phyloP scores from a whole-genome alignment of 1,140 invertebrate genomes.

The Polypedilum vanderplanki region DNA sequence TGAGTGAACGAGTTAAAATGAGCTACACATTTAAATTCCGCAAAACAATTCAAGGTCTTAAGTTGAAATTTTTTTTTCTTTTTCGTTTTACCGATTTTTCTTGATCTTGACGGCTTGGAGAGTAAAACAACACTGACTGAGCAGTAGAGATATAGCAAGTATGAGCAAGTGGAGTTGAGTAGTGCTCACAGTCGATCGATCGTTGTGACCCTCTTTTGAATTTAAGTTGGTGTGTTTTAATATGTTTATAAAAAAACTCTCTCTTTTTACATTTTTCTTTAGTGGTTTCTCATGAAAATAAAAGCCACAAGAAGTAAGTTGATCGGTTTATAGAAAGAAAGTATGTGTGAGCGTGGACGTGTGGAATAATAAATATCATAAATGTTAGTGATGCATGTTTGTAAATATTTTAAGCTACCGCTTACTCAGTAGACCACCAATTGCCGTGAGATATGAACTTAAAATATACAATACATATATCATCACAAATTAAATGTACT shows the following conservation, averaged over 20 bases:
- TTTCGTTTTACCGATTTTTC: background rate
- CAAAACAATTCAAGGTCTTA: background rate
- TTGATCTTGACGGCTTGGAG: background rate
- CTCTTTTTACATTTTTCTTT: background rate
- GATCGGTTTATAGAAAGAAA: too few species aligned
- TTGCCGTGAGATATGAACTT: too few species aligned
- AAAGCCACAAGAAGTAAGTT: background rate
- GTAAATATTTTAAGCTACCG: too few species aligned
- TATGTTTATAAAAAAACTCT: background rate
- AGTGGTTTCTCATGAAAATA: background rate
- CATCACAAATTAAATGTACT: too few species aligned
- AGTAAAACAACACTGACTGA: slow-evolving; percentile 1
- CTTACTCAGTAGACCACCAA: too few species aligned
- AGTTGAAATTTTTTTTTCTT: background rate
- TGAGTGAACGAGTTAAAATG: too few species aligned
- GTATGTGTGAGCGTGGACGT: background rate
- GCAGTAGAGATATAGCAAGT: background rate
- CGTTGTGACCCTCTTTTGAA: slow-evolving; percentile 5
- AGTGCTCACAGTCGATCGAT: background rate
- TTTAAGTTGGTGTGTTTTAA: background rate
- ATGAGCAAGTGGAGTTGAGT: background rate
- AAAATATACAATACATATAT: too few species aligned
- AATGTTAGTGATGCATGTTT: background rate
- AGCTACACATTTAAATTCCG: too few species aligned
- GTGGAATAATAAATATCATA: background rate